Percentiles rank a stretch among this genome's conserved stretches.
phyloP scores from a whole-genome alignment of 23 tunicate species.

The Oikopleura dioica region DNA sequence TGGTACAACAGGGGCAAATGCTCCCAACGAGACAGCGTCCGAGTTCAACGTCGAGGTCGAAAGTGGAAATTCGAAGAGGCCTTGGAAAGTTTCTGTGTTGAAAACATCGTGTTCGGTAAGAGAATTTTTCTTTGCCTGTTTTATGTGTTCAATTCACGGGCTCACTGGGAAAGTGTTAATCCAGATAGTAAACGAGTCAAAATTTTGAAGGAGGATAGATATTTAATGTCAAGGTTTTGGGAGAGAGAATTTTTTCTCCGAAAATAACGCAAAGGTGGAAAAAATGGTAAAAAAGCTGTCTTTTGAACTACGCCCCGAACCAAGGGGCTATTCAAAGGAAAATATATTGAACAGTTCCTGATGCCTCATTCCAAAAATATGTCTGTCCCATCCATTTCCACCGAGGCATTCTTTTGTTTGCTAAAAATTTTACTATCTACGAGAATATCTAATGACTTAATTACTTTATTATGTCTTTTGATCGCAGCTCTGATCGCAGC shows the following conservation, averaged over 20 bases:
- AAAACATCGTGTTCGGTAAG: background rate
- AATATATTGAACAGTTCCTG: too few relatives aligned
- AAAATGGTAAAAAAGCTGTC: too few relatives aligned
- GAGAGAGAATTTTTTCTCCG: too few relatives aligned
- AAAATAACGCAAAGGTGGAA: too few relatives aligned
- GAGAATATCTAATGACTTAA: background rate
- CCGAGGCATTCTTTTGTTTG: conserved; percentile 8
- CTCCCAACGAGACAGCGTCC: conserved; percentile 50
- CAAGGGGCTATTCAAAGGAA: too few relatives aligned
- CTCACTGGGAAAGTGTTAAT: too few relatives aligned
- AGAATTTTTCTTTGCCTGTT: too few relatives aligned
- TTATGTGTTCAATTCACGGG: too few relatives aligned
- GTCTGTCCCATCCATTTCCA: conserved; percentile 12
- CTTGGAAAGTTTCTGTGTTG: background rate
- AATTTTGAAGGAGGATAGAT: too few relatives aligned
- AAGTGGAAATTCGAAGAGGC: conserved; percentile 19
- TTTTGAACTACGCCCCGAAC: too few relatives aligned
- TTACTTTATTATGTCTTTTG: conserved; percentile 1
- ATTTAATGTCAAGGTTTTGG: too few relatives aligned
- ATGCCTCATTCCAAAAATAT: background rate
- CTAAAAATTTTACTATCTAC: background rate
- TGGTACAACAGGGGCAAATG: conserved; percentile 84
- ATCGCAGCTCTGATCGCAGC: background rate
- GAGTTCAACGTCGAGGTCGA: conserved; percentile 88
- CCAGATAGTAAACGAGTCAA: too few relatives aligned